Evolutionary conservation across 2,797 vertebrate species (phyloP).

Genomic region (Cynopterus sphinx): DNA sequence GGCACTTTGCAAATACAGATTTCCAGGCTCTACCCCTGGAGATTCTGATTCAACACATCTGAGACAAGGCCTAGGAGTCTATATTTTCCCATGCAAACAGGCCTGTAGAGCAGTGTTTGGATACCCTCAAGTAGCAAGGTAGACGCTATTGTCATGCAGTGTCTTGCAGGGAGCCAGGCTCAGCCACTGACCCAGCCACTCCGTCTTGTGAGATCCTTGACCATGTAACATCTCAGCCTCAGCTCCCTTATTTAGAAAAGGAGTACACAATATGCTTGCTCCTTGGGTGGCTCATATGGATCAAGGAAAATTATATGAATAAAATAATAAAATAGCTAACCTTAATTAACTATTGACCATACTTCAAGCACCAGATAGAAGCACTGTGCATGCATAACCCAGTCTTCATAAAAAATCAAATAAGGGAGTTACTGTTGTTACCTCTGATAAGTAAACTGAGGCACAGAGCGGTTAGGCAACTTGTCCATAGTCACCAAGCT

Average conservation of each 20-base stretch:
- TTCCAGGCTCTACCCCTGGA: not conserved
- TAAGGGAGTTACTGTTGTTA: not conserved
- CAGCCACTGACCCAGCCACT: not conserved
- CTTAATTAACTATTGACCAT: not conserved
- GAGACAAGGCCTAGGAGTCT: not conserved
- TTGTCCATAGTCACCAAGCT: not conserved
- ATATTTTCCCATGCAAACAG: not conserved
- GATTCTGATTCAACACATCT: not conserved
- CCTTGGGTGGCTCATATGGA: not conserved
- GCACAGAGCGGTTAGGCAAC: not conserved
- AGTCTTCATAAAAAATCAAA: not conserved
- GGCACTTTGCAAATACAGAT: not conserved
- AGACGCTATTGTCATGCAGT: not conserved
- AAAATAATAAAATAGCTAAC: not conserved
- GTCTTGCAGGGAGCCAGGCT: not conserved
- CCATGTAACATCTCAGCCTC: not conserved
- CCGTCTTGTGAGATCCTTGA: not conserved
- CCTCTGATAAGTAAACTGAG: not conserved
- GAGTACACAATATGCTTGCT: not conserved
- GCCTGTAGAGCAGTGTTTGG: not conserved
- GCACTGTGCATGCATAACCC: not conserved
- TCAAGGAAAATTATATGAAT: not conserved
- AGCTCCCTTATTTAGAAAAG: not conserved
- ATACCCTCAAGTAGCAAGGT: not conserved
- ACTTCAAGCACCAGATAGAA: not conserved